Percentiles rank a stretch among this genome's conserved stretches.
Evolutionary conservation across 2,888 invertebrate genomes (phyloP).

Genomic region (Hirtodrosophila cameraria): DNA sequence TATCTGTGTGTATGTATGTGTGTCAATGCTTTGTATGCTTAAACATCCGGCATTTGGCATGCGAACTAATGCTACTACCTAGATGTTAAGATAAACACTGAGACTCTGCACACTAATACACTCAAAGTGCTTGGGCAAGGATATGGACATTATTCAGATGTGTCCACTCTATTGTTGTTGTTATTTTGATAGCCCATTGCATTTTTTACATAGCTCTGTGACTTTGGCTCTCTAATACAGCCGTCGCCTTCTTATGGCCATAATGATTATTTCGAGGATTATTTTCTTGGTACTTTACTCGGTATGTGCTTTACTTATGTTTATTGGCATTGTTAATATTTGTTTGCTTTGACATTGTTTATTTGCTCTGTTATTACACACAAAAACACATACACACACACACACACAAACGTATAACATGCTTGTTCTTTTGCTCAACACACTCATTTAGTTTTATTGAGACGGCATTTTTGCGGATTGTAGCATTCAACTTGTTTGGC

Average conservation of each 20-base stretch:
- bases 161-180: constrained; percentile 34
- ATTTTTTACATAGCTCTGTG: constrained; percentile 67
- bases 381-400: not conserved
- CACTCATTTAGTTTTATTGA: constrained; percentile 57
- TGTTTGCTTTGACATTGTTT: constrained; percentile 65
- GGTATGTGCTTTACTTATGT: constrained; percentile 54
- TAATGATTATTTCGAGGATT: constrained; percentile 77
- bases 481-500: constrained; percentile 25
- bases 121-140: constrained; percentile 44
- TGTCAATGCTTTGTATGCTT: constrained; percentile 13
- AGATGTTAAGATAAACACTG: constrained; percentile 54
- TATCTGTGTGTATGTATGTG: not conserved
- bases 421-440: constrained; percentile 7
- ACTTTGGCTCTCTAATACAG: constrained; percentile 19
- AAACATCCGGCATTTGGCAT: constrained; percentile 18
- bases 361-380: constrained; percentile 47
- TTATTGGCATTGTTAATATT: constrained; percentile 78
- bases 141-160: constrained; percentile 50
- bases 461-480: constrained; percentile 15
- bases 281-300: constrained; percentile 50
- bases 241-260: constrained; percentile 57
- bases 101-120: constrained; percentile 44
- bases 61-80: constrained; percentile 32
- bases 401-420: constrained; percentile 11
- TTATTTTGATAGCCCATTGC: constrained; percentile 67